These are phyloP conservation scores for Pseudomugil gertrudae DNA, from an alignment of 2,797 vertebrate species.

Conservation along the genomic window DNA sequence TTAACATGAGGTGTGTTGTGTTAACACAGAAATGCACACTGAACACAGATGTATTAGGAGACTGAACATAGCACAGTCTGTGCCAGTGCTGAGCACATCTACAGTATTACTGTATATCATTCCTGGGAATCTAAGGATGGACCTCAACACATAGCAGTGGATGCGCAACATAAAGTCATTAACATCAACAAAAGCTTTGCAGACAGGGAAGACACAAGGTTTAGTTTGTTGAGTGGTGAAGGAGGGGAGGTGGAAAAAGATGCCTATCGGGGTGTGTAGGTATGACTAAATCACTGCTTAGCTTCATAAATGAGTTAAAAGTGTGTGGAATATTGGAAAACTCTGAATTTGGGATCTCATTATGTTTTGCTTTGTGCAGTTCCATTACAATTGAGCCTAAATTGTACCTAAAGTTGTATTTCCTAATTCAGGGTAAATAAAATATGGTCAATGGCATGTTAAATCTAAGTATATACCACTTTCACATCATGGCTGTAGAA, in stretches of 20 bases:
- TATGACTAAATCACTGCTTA: slow-evolving; percentile 37
- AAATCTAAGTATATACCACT: not conserved
- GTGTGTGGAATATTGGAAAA: slow-evolving; percentile 47
- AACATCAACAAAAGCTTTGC: slow-evolving; percentile 59
- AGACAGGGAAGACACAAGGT: slow-evolving; percentile 29
- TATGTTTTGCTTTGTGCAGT: not conserved
- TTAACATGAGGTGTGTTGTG: slow-evolving; percentile 21
- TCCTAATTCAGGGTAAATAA: not conserved
- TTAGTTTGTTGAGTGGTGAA: not conserved
- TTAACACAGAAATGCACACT: slow-evolving; percentile 27
- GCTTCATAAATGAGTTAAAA: slow-evolving; percentile 23
- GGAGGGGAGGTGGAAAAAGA: slow-evolving; percentile 1
- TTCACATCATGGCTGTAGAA: not conserved
- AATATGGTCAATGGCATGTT: too few species aligned
- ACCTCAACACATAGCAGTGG: slow-evolving; percentile 51
- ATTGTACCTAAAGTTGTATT: not conserved
- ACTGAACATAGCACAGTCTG: slow-evolving; percentile 31
- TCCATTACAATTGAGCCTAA: not conserved
- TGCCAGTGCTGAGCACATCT: slow-evolving; percentile 43
- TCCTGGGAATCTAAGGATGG: slow-evolving; percentile 55
- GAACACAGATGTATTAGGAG: slow-evolving; percentile 31
- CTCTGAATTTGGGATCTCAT: slow-evolving; percentile 2
- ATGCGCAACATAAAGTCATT: slow-evolving; percentile 50
- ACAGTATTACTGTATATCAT: slow-evolving; percentile 50
- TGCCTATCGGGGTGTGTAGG: slow-evolving; percentile 13